Percentiles rank a stretch among this genome's conserved stretches.
Conservation (phyloP, 37 sponge, comb jelly and placozoan species). For the Spongilla lacustris region DNA sequence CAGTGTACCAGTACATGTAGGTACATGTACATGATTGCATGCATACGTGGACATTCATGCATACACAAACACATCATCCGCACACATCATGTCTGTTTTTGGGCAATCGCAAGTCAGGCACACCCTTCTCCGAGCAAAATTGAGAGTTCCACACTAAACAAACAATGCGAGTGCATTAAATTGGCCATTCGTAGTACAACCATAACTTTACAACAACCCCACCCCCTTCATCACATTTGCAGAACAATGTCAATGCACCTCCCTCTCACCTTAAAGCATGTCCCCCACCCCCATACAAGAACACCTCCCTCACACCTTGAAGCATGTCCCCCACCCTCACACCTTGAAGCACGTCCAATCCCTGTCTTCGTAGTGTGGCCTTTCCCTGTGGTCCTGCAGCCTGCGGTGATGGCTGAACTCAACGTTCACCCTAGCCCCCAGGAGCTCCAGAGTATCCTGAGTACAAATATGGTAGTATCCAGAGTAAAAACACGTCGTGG, state of each 20-base stretch:
- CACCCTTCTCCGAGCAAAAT: constrained; percentile 57
- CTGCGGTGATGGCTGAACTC: constrained; percentile 62
- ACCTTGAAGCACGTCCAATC: constrained; percentile 83
- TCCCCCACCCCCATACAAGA: too few species aligned
- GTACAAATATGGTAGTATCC: too few species aligned
- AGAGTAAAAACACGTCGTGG: neutral
- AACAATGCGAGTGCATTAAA: neutral
- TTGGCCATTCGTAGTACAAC: neutral
- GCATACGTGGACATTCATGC: neutral
- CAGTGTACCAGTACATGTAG: too few species aligned
- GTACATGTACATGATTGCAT: too few species aligned
- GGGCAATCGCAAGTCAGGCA: constrained; percentile 79
- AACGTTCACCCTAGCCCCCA: constrained; percentile 36
- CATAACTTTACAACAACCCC: neutral
- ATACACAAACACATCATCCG: neutral
- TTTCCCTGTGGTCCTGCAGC: neutral
- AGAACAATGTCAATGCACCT: too few species aligned
- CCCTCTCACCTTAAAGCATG: too few species aligned
- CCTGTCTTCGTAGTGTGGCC: constrained; percentile 4
- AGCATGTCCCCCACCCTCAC: too few species aligned
- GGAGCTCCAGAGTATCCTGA: constrained; percentile 32
- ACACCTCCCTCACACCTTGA: too few species aligned
- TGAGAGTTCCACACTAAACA: constrained; percentile 68
- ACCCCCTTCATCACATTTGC: too few species aligned
- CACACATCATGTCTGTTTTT: constrained; percentile 36